These are phyloP conservation scores for Tringa solitaria DNA, from an alignment of 2,113 vertebrate species.

Conservation along the genomic window DNA sequence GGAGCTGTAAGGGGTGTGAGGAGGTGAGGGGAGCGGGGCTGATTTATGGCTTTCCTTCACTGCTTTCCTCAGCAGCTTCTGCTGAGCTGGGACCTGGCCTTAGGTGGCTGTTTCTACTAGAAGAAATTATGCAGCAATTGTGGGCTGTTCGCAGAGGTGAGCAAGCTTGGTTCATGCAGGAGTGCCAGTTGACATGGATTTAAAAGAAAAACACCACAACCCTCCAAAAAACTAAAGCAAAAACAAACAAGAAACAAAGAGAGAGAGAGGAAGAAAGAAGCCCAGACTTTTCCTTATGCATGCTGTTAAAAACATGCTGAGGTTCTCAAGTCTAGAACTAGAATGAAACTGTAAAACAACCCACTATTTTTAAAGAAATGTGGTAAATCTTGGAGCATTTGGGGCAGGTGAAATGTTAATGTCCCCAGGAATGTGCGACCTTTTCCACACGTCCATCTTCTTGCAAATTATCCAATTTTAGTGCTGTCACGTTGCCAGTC, in stretches of 20 bases:
- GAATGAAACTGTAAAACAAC: not conserved
- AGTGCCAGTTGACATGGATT: not conserved
- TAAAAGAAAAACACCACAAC: not conserved
- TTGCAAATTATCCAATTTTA: not conserved
- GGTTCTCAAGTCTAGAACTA: not conserved
- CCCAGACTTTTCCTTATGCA: not conserved
- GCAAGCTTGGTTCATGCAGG: not conserved
- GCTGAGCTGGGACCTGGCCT: not conserved
- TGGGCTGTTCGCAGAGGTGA: not conserved
- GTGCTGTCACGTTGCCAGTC: not conserved
- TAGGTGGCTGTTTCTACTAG: not conserved
- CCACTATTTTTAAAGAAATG: not conserved
- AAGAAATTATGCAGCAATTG: not conserved
- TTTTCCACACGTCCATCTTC: not conserved
- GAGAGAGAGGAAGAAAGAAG: rapidly evolving
- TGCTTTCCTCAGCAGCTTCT: not conserved
- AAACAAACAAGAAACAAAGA: not conserved
- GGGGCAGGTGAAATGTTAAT: not conserved
- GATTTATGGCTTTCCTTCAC: not conserved
- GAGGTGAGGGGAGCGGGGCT: not conserved
- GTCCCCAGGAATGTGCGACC: not conserved
- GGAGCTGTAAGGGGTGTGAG: not conserved
- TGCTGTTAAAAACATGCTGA: not conserved
- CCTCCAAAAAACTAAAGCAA: not conserved
- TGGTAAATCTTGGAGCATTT: not conserved